Base-by-base conservation (phyloP, 1,140 invertebrate genomes). In the Bombus confusus region DNA sequence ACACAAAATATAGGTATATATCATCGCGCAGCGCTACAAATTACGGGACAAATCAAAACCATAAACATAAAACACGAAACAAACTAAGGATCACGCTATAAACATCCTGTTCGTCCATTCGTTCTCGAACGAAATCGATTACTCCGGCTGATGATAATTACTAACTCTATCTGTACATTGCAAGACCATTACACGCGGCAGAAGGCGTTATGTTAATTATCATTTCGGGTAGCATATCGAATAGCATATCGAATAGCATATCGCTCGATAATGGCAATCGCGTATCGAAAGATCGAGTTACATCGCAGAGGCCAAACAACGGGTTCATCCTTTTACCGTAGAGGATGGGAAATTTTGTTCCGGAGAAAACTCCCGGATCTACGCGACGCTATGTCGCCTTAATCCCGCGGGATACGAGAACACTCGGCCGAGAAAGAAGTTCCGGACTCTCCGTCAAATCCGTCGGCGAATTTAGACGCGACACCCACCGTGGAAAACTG, bases 381-480 rank as follows among this genome's bases (percentile, higher is more conserved):
- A 28, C 28, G 25, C 47, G 31, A 28, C 22, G 39, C 22, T 59
- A 52, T 80, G 66, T 57, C 52, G 43, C 47, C 66, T 79, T 84
- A 84, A 84, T 79, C 82, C 82, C 52, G 39, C n/a, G n/a, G 68
- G 75, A 79, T 82, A 75, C 52, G 69, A 4, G 68, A 81, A 73
- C 69, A 73, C 57, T 28, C 59, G 41, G n/a, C 22, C 71, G 25
- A 5, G n/a, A 31, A 34, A 34, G 82, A 78, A 79, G 66, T 79
- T 72, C 18, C 76, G 15, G 41, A 9, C 62, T 18, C 43, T 76
- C 37, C 37, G 68, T 80, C 64, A 79, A 84, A 84, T 84, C 83
- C 83, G 64, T 57, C 37, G n/a, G 74, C 68, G 83, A 84, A 84
- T 84, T 84, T 84, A 84, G 76, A 84, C 62, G 75, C 83, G 66